Evolutionary conservation across 2,888 invertebrate genomes (phyloP), one percentile per base, ranked within the genome.

Genomic region (Augochlorella aurata): DNA sequence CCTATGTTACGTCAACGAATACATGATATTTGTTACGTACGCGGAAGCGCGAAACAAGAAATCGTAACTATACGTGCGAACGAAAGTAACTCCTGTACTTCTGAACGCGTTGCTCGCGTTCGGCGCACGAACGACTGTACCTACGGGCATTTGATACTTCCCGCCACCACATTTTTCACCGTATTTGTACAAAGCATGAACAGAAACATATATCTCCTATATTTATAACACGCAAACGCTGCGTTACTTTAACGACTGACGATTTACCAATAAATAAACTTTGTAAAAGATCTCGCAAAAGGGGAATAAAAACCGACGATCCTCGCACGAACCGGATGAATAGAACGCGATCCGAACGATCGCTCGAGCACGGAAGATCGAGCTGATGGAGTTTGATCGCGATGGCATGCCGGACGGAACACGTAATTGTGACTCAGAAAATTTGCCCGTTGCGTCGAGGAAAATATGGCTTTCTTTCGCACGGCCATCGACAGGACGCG

Each of bases 401-500:
- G 38, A 38, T 4, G 38, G 5, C 38, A 5, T 38, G 38, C 38
- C 38, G 7, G 4, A 18, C 24, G 21, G 45, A n/a, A 21, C 52
- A 68, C 49, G 76, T 12, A 52, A 68, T 68, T 61, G n/a, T n/a
- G 61, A 68, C 61, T 73, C 72, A 63, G 68, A 69, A 72, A 74
- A 80, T 69, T 65, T 18, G 50, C 61, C 45, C 49, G 54, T 47
- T 38, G 38, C 67, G 21, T 24, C 45, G 61, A 47, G 21, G 10
- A 63, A 77, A 77, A 71, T 0, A 47, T 68, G 50, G 72, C 52
- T 72, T 65, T 78, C 54, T 68, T 69, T 77, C 63, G 73, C 54
- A 63, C 72, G 78, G 47, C 81, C 83, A 81, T 81, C 65, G 72
- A 21, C 81, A 78, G 77, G 69, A 73, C 63, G 58, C 52, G 77